A percentile compares a stretch with the other conserved stretches of the same genome.
Evolutionary conservation across 2,113 vertebrate species (phyloP).

Genomic region (Notechis scutatus): DNA sequence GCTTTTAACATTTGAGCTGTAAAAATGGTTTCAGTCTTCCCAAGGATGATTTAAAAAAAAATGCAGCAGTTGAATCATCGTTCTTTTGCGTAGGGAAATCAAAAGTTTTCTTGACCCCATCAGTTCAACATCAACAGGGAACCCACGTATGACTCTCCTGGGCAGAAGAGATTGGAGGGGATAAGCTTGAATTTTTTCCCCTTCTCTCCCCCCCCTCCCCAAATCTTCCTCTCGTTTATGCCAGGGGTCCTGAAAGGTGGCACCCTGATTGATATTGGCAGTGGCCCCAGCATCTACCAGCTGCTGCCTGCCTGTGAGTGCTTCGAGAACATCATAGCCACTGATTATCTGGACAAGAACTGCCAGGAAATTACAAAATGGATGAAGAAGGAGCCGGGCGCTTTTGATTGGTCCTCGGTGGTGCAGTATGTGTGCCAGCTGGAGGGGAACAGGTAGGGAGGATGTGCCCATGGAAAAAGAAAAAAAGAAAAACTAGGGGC

Average conservation of each 20-base stretch:
- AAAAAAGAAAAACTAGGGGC: no score
- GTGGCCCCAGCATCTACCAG: conserved; percentile 66
- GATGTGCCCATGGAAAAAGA: no score
- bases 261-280: conserved; percentile 66
- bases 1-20: not conserved
- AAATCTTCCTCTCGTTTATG: not conserved
- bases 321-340: conserved; percentile 60
- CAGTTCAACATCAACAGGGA: not conserved
- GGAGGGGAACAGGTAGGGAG: conserved; percentile 68
- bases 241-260: conserved; percentile 45
- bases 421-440: conserved; percentile 64
- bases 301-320: conserved; percentile 66
- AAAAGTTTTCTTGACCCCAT: not conserved
- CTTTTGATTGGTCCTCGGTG: conserved; percentile 65
- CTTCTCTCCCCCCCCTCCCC: not conserved
- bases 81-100: not conserved
- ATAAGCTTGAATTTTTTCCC: not conserved
- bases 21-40: not conserved
- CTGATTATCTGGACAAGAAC: conserved; percentile 62
- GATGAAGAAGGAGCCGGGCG: conserved; percentile 59
- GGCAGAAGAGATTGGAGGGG: not conserved
- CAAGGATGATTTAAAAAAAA: not conserved
- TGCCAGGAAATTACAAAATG: conserved; percentile 60
- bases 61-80: not conserved
- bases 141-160: not conserved